phyloP scores from a whole-genome alignment of 2,797 vertebrate species.

The Prionace glauca region DNA sequence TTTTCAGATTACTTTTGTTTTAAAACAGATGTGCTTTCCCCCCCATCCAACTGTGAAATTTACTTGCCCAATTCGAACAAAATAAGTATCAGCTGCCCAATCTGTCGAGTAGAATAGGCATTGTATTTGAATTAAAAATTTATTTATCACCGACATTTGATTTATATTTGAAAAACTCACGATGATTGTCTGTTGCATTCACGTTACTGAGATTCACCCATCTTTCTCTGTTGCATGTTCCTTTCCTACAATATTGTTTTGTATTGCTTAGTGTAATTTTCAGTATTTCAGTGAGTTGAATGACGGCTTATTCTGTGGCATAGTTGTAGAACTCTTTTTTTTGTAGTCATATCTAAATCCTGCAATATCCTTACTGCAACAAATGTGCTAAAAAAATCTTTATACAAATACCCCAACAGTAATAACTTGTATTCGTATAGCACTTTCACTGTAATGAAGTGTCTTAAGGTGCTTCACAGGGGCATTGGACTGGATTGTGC shows the following conservation, averaged over 20 bases:
- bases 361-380: background rate
- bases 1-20: background rate
- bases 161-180: background rate
- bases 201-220: no score
- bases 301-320: background rate
- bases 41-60: background rate
- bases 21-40: background rate
- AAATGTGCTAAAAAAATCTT: background rate
- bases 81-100: background rate
- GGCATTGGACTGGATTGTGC: background rate
- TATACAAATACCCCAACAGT: background rate
- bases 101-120: background rate
- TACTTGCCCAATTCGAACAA: background rate
- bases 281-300: background rate
- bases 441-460: background rate
- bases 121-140: constrained; percentile 4
- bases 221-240: no score
- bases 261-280: background rate
- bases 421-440: background rate
- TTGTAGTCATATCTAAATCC: background rate
- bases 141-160: background rate
- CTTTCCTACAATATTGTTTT: background rate
- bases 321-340: background rate
- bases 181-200: background rate
- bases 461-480: background rate